Percentiles rank a stretch among this genome's conserved stretches.
Evolutionary conservation across 2,113 vertebrate species (phyloP).

Genomic region (Oriolus oriolus): DNA sequence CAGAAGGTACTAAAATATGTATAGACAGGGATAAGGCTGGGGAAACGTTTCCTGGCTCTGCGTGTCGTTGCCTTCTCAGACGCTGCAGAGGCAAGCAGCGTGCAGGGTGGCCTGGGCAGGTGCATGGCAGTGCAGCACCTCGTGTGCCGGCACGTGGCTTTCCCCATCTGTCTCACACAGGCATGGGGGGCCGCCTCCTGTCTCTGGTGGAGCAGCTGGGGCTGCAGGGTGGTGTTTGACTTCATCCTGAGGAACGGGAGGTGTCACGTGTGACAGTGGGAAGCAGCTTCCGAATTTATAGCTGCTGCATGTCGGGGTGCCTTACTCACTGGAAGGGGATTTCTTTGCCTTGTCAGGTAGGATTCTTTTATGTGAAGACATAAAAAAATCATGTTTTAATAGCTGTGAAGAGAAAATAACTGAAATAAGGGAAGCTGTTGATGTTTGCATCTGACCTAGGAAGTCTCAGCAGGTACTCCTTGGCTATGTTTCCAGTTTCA

Average conservation of each 20-base stretch:
- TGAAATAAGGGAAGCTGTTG: neutral
- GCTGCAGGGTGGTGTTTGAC: neutral
- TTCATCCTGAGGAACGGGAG: neutral
- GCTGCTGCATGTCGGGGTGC: neutral
- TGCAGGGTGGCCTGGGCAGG: neutral
- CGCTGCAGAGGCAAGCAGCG: neutral
- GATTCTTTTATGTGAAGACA: neutral
- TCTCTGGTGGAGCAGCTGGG: neutral
- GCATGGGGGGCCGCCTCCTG: neutral
- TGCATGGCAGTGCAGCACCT: neutral
- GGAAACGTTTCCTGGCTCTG: neutral
- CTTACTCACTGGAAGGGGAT: neutral
- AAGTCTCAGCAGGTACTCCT: neutral
- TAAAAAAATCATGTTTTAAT: neutral
- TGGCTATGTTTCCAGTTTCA: neutral
- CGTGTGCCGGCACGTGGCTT: accelerated
- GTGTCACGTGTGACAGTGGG: neutral
- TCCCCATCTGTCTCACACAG: neutral
- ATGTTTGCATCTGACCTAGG: neutral
- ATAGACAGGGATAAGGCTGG: neutral
- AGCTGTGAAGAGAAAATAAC: neutral
- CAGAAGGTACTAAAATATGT: neutral
- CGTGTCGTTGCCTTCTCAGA: accelerated
- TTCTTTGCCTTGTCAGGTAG: neutral
- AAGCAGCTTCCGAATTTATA: neutral